phyloP scores from a whole-genome alignment of 1,140 invertebrate species.

The Drosophila kohkoa region DNA sequence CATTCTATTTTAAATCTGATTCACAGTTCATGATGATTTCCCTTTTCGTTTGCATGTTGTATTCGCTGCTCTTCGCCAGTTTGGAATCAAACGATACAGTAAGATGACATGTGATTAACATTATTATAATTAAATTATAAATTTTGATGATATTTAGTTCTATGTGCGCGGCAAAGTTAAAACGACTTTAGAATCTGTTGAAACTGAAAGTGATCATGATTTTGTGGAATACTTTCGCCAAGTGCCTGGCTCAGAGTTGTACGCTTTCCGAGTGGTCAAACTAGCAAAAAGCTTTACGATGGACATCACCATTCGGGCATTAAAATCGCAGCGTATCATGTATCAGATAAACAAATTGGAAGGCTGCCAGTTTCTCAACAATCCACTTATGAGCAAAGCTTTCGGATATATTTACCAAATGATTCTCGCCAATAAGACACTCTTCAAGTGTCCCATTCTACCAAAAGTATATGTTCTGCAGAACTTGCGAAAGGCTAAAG shows the following conservation, averaged over 20 bases:
- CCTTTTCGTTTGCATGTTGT: no score
- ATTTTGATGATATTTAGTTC: neutral
- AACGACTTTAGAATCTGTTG: slow-evolving; percentile 34
- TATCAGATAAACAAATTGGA: slow-evolving; percentile 47
- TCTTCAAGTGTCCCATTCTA: slow-evolving; percentile 51
- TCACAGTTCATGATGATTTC: no score
- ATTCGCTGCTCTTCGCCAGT: no score
- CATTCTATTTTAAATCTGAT: no score
- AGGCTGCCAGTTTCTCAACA: slow-evolving; percentile 56
- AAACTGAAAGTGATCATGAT: slow-evolving; percentile 53
- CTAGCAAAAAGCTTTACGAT: slow-evolving; percentile 21
- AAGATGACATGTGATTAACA: neutral
- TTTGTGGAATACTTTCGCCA: slow-evolving; percentile 52
- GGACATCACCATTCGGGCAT: slow-evolving; percentile 22
- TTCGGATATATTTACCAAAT: slow-evolving; percentile 31
- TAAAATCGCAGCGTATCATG: slow-evolving; percentile 43
- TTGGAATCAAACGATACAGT: no score
- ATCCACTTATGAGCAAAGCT: slow-evolving; percentile 49
- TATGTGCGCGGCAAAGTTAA: slow-evolving; percentile 22
- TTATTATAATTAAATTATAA: neutral
- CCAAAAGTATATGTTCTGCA: slow-evolving; percentile 43
- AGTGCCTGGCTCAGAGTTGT: neutral
- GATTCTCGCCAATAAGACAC: slow-evolving; percentile 41
- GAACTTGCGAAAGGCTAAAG: slow-evolving; percentile 28
- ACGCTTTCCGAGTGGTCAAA: slow-evolving; percentile 56